Conservation (phyloP, 2,113 vertebrate genomes). For the Kobus ellipsiprymnus region DNA sequence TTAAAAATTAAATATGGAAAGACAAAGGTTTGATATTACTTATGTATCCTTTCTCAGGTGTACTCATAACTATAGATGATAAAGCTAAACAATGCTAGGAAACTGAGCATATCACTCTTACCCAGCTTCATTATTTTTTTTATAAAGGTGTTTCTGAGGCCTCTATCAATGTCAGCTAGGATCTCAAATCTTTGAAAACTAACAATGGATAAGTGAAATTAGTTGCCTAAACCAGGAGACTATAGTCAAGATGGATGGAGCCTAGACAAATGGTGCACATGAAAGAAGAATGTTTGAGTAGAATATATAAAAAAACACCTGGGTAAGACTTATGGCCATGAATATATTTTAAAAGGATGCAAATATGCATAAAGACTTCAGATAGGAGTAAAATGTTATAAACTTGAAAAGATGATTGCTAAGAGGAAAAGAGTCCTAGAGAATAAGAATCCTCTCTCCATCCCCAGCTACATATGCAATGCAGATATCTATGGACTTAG, state of each 20-base stretch:
- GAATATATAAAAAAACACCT: background rate
- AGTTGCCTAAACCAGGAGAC: conserved; percentile 1
- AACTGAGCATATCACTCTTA: background rate
- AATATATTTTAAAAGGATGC: background rate
- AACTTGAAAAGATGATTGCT: conserved; percentile 32
- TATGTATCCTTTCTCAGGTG: background rate
- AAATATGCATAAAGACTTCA: background rate
- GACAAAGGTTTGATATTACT: background rate
- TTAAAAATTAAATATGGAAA: conserved; percentile 6
- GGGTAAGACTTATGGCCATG: background rate
- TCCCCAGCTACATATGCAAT: background rate
- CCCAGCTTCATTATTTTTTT: background rate
- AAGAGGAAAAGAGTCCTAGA: background rate
- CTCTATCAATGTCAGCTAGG: background rate
- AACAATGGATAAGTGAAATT: conserved; percentile 6
- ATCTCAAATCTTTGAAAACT: conserved; percentile 22
- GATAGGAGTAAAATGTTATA: conserved; percentile 4
- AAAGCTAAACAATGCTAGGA: conserved; percentile 25
- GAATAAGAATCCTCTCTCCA: conserved; percentile 17
- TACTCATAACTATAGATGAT: background rate
- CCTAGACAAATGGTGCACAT: background rate
- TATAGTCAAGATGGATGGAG: background rate
- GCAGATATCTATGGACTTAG: background rate
- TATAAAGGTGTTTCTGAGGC: background rate
- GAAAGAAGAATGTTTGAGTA: background rate